These are phyloP conservation scores for Camponotus vicinus DNA, from an alignment of 1,140 invertebrate species.

Conservation along the genomic window DNA sequence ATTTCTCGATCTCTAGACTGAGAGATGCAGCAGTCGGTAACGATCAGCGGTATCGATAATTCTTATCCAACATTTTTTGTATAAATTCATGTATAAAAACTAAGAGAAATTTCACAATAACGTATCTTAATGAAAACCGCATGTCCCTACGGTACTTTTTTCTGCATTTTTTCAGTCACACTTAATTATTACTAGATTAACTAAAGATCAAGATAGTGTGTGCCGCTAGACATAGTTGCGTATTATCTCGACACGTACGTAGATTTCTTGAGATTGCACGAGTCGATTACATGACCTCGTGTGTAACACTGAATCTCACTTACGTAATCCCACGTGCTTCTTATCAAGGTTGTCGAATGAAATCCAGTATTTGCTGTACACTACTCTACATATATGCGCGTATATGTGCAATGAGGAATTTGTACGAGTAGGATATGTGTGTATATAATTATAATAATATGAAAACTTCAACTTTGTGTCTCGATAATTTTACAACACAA, in stretches of 20 bases:
- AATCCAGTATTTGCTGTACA: background rate
- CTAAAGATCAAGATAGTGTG: background rate
- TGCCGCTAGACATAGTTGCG: background rate
- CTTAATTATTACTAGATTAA: background rate
- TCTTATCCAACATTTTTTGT: too few species aligned
- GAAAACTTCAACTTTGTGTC: background rate
- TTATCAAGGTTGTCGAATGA: constrained; percentile 56
- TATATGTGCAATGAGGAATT: too few species aligned
- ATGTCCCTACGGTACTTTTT: background rate
- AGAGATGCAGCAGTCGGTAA: background rate
- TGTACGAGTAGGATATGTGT: too few species aligned
- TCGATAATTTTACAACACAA: constrained; percentile 1
- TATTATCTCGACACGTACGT: background rate
- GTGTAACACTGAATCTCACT: constrained; percentile 27
- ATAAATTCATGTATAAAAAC: background rate
- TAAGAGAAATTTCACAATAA: background rate
- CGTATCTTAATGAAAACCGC: background rate
- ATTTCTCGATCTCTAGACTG: background rate
- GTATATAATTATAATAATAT: background rate
- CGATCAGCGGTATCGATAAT: background rate
- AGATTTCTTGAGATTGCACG: background rate
- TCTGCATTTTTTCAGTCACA: background rate
- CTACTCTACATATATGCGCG: too few species aligned
- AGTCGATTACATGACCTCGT: constrained; percentile 11
- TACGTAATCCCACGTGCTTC: constrained; percentile 68